A percentile compares a stretch with the other conserved stretches of the same genome.
Conservation (phyloP, 2,113 vertebrate species). For the Nibea coibor region DNA sequence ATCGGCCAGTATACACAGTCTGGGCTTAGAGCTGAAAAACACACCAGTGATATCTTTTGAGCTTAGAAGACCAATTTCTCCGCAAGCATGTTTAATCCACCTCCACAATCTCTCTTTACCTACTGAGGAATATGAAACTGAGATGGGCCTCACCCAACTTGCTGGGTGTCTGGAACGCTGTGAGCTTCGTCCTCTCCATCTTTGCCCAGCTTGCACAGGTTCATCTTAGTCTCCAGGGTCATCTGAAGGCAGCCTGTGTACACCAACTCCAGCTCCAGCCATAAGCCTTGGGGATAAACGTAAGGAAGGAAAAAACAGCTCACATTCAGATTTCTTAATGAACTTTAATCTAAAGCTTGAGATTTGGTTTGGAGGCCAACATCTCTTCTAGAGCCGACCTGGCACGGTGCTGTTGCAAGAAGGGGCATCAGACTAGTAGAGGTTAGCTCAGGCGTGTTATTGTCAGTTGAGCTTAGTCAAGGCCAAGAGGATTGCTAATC, state of each 20-base stretch:
- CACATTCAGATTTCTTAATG: constrained; percentile 21
- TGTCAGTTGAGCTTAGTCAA: constrained; percentile 38
- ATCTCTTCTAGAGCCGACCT: constrained; percentile 9
- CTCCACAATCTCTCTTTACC: background rate
- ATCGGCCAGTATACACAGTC: constrained; percentile 84
- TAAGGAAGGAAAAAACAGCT: background rate
- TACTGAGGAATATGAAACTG: background rate
- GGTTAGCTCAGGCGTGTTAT: constrained; percentile 15
- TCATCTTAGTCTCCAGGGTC: constrained; percentile 91
- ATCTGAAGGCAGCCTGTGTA: constrained; percentile 89
- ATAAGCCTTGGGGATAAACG: constrained; percentile 82
- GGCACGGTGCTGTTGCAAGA: constrained; percentile 15
- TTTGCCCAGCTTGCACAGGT: constrained; percentile 89
- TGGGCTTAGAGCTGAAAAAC: constrained; percentile 72
- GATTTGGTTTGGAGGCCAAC: constrained; percentile 18
- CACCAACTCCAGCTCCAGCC: constrained; percentile 88
- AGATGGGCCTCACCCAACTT: constrained; percentile 75
- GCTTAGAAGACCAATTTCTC: background rate
- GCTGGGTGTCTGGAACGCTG: constrained; percentile 62
- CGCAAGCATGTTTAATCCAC: background rate
- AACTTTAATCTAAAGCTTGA: constrained; percentile 3
- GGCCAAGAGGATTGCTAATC: constrained; percentile 68
- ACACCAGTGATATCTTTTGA: constrained; percentile 1
- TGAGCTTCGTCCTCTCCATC: constrained; percentile 80
- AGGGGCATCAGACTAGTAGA: constrained; percentile 19